Base-by-base conservation (phyloP, 2,113 vertebrate genomes). In the Rattus norvegicus region DNA sequence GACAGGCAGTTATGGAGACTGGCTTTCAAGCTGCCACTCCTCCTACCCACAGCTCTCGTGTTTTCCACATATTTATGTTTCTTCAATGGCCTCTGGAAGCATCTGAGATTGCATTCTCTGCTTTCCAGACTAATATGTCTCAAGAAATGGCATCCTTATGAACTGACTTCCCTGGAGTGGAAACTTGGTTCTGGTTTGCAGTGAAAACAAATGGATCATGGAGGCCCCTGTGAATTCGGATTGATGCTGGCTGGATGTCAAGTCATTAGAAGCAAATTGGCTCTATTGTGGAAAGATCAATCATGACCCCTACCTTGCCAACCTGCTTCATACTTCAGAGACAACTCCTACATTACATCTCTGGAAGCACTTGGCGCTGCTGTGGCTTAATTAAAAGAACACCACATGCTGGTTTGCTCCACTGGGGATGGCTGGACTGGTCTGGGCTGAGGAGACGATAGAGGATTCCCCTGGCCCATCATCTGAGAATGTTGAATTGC, bases 301-400 rank as follows among this genome's bases (percentile, higher is more conserved):
- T 96, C 86, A 94, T 0, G 52, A 97, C 76, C 76, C 69, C 86
- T 49, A 91, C 81, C 63, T 81, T 93, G 96, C 96, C 95, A 89
- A 70, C 79, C 63, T 75, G 80, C 79, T 80, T 87, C 90, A 67
- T n/a, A 73, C 91, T 94, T 92, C 72, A 86, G 86, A 96, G 91
- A 87, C 72, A 93, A 83, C 49, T 94, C 89, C 91, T 28, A 91
- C 87, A 47, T 36, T 7, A 39, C 52, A 14, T 96, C 83, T 94
- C 65, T 56, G 65, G 63, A 80, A 97, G 81, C 28, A 39, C 72
- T 85, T 85, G 76, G 94, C 80, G 52, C 54, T 67, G 39, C 95
- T 91, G 86, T 91, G 95, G 76, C 91, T 97, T 97, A 96, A 94
- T 97, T 95, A 97, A 96, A 94, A 96, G 90, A 95, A 52, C 24